Base-by-base conservation (phyloP, 2,797 vertebrate genomes). In the Arremon aurantiirostris region DNA sequence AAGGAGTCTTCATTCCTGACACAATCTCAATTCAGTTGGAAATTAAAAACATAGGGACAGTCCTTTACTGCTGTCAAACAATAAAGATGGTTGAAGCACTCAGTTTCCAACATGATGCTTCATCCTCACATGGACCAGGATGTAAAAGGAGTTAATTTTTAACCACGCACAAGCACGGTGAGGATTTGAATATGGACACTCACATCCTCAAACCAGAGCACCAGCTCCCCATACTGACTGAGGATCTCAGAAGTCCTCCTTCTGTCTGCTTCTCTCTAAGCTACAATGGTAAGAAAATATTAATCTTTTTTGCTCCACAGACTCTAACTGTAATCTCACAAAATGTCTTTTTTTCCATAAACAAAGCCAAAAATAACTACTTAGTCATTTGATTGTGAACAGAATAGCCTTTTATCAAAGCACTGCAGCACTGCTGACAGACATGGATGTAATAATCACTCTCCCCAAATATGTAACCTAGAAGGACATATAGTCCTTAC, bases 341-440 rank as follows among this genome's bases (percentile, higher is more conserved):
- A 97, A 98, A 92, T 73, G 59, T 73, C 80, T 86, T 96, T 94
- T 94, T 97, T 97, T 94, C 95, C 97, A 97, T 94, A 95, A 97
- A 97, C 92, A 97, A 94, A 97, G 96, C 96, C 96, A 98, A 98
- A 97, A 96, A 96, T 92, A 97, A 95, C 93, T 96, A 95, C 71
- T 95, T 89, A 64, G 95, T 94, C 76, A 95, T 93, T 92, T 97
- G 95, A 97, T 96, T 97, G 91, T 77, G 91, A 95, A 68, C 85
- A 96, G 93, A 97, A 90, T 85, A 94, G 76, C 75, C 88, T 83
- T 92, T 91, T 89, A 86, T 97, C 89, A 96, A 94, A 97, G 87
- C 65, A 49, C 63, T 71, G 77, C 86, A 82, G 60, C 79, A 46
- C 91, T 88, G 80, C 72, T 89, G 93, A 94, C 72, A 96, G 94